phyloP scores from a whole-genome alignment of 2,888 invertebrate species.

The Molorchus minor region DNA sequence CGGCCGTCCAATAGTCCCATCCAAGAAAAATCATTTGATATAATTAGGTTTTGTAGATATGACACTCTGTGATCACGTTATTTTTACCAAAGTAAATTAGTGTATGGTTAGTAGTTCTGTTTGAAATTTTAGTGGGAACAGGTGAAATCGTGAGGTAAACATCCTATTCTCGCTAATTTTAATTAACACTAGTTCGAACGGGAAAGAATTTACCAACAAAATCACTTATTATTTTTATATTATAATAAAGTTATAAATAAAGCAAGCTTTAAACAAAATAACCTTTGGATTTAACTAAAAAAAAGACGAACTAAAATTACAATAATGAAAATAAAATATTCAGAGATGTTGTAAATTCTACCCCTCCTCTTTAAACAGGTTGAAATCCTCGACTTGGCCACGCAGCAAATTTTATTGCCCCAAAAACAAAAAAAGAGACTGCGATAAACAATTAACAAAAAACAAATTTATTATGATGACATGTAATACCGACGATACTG shows the following conservation, averaged over 20 bases:
- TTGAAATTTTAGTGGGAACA: slow-evolving; percentile 6
- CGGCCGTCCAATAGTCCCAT: slow-evolving; percentile 1
- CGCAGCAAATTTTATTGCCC: slow-evolving; percentile 54
- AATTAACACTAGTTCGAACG: slow-evolving; percentile 7
- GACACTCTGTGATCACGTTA: slow-evolving; percentile 29
- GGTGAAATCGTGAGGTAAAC: neutral
- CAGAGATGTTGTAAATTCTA: slow-evolving; percentile 35
- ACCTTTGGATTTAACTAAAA: slow-evolving; percentile 6
- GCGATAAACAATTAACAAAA: slow-evolving; percentile 64
- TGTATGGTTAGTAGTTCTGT: slow-evolving; percentile 3
- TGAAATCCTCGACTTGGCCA: slow-evolving; percentile 42
- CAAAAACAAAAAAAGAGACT: slow-evolving; percentile 62
- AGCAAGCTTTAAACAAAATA: slow-evolving; percentile 3
- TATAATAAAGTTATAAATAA: slow-evolving; percentile 2
- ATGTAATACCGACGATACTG: slow-evolving; percentile 43
- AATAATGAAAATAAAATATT: neutral
- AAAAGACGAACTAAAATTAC: no score
- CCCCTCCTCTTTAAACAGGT: slow-evolving; percentile 1
- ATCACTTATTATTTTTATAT: slow-evolving; percentile 21
- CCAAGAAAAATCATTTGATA: slow-evolving; percentile 17
- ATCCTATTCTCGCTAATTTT: slow-evolving; percentile 18
- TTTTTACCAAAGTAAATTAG: slow-evolving; percentile 24
- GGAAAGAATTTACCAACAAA: slow-evolving; percentile 29
- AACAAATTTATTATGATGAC: slow-evolving; percentile 63
- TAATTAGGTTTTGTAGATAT: slow-evolving; percentile 28